Evolutionary conservation across 2,113 vertebrate species (phyloP).

Genomic region (Orientallactaga bullata): DNA sequence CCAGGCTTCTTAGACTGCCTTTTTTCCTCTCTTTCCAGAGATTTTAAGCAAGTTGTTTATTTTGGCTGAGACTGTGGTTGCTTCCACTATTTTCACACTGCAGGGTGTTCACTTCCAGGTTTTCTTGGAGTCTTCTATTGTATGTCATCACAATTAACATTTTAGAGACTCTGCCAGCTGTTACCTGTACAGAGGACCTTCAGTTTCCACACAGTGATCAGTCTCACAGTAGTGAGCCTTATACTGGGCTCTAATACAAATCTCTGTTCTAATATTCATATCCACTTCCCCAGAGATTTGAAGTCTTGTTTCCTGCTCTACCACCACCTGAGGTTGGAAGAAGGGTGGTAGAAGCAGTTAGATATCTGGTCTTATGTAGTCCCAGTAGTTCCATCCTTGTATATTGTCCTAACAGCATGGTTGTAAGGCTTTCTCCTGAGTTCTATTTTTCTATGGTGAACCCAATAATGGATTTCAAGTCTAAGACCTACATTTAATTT

Average conservation of each 20-base stretch:
- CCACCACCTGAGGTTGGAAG: no score
- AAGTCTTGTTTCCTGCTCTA: no score
- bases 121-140: neutral
- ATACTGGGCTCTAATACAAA: neutral
- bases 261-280: neutral
- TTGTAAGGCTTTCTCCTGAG: neutral
- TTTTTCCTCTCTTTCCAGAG: neutral
- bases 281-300: no score
- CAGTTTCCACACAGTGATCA: neutral
- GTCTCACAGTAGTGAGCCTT: neutral
- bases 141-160: neutral
- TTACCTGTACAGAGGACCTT: neutral
- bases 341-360: neutral
- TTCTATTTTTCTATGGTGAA: neutral
- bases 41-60: neutral
- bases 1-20: neutral
- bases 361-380: neutral
- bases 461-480: neutral
- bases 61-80: neutral
- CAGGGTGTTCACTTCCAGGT: neutral
- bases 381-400: neutral
- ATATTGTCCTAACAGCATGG: neutral
- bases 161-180: neutral
- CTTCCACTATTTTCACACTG: neutral
- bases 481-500: neutral